Percentiles rank a stretch among this genome's conserved stretches.
Conservation (phyloP, 2,113 vertebrate genomes). For the Indicator maculatus region DNA sequence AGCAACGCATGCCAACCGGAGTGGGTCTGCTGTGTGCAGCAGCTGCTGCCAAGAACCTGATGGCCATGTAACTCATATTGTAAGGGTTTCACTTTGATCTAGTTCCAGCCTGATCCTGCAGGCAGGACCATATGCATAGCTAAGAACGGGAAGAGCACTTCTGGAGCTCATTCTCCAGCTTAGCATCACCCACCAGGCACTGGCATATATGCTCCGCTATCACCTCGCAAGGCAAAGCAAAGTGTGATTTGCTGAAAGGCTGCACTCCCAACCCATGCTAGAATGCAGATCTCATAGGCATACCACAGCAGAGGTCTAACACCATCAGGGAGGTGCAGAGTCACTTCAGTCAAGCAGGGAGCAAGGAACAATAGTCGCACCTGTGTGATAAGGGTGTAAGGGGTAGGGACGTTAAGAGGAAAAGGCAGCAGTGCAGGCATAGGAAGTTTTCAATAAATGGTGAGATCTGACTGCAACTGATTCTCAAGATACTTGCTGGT, state of each 20-base stretch:
- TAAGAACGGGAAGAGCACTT: neutral
- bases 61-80: rapidly evolving
- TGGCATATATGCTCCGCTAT: rapidly evolving
- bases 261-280: neutral
- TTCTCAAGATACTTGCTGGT: neutral
- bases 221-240: rapidly evolving
- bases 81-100: neutral
- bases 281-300: rapidly evolving
- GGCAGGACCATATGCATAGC: neutral
- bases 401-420: neutral
- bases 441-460: neutral
- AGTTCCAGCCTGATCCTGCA: rapidly evolving
- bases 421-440: neutral
- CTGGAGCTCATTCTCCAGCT: rapidly evolving
- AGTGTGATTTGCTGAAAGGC: neutral
- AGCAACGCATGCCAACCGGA: neutral
- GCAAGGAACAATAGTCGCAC: neutral
- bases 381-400: neutral
- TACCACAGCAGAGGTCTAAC: neutral
- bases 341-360: neutral
- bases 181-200: neutral
- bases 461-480: neutral
- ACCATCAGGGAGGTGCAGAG: neutral
- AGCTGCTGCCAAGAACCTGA: neutral
- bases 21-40: neutral